Base-by-base conservation (phyloP, 2,113 vertebrate genomes). In the Deroptyus accipitrinus region DNA sequence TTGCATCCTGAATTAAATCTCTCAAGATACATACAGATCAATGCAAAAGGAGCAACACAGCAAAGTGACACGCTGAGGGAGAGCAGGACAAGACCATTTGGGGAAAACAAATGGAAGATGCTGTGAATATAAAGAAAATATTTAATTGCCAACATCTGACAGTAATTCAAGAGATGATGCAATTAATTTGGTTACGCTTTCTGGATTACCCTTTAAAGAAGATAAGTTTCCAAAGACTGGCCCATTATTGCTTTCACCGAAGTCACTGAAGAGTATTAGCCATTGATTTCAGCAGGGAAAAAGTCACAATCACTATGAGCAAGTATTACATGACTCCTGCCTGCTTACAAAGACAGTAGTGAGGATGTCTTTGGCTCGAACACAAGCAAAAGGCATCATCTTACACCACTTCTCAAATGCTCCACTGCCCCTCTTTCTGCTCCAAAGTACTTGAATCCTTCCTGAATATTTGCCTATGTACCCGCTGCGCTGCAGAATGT, bases 221-320 rank as follows among this genome's bases (percentile, higher is more conserved):
- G 13, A 39, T 7, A n/a, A 39, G 12, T 84, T 88, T 91, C 39
- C 66, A 73, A 62, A 88, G 11, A 91, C 16, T 46, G 39, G 31
- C 9, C 24, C 22, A 14, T 48, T 68, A 85, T 44, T 25, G 8
- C 30, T 68, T 64, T 28, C 35, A 23, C 17, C 30, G 24, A 66
- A 66, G 63, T 11, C 59, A 86, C 42, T 17, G 33, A 59, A 37
- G 13, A 70, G 17, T 13, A 48, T 66, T 81, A 52, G 27, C 20
- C 41, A 4, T 10, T 3, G n/a, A 46, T 69, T 73, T 76, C 57
- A 33, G 19, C 0, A 2, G 49, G 35, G 17, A 83, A 67, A 79
- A 30, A 30, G 16, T 69, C 9, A 1, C n/a, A 23, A 0, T 9
- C 14, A 3, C 39, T 31, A n/a, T 4, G 1, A 1, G 54, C 0